Base-by-base conservation (phyloP, 2,113 vertebrate genomes). In the Recurvirostra avosetta region DNA sequence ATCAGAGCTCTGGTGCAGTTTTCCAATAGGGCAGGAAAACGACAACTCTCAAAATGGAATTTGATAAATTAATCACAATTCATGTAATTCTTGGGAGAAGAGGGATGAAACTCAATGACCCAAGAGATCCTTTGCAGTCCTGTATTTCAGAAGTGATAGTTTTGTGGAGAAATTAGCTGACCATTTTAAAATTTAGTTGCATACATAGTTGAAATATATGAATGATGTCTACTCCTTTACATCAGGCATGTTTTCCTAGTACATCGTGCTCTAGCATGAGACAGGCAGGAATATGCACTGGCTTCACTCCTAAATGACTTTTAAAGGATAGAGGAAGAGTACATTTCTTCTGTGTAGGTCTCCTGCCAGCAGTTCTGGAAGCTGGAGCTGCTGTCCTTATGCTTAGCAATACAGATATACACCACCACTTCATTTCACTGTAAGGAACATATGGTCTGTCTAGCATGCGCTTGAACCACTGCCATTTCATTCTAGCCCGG, bases 341-440 rank as follows among this genome's bases (percentile, higher is more conserved):
- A 79, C 8, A 36, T 78, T 82, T 92, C 61, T 56, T 86, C 66
- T 19, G 2, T 8, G 55, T 12, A 41, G 12, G n/a, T 81, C 9
- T 90, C 50, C 43, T 73, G 88, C 95, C 92, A 96, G 52, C 47
- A 71, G 80, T 75, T 89, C 92, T 85, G 81, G 74, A 96, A 92
- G 91, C 62, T 83, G 52, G 72, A 90, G 26, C 21, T 82, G 68
- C n/a, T 67, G 70, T 71, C 47, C 53, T 62, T 52, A 41, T 75
- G 67, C 47, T 4, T 15, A 22, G 72, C 34, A 40, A 34, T 58
- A 53, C 71, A 87, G 78, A 87, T n/a, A 62, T 9, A 63, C 40
- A 65, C 19, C 67, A 30, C 11, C 32, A 9, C 72, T 80, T 67
- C 49, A 29, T 45, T 90, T 74, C 66, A 32, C 63, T 73, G 45